These are phyloP conservation scores for Malurus splendens DNA, from an alignment of 2,797 vertebrate species.

Conservation along the genomic window DNA sequence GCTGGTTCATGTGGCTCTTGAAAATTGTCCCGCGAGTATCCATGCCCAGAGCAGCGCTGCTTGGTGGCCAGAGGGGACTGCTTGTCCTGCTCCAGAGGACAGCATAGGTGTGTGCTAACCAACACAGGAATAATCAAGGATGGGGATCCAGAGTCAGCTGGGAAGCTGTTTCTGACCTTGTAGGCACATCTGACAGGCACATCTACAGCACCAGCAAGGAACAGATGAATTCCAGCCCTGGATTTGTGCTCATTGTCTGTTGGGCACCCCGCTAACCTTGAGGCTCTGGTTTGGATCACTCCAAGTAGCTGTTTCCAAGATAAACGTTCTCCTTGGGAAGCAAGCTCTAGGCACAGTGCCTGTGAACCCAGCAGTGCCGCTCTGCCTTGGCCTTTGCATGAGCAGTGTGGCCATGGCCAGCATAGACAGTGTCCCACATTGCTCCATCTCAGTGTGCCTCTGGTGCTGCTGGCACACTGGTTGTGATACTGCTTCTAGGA, in stretches of 20 bases:
- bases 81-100: neutral
- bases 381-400: neutral
- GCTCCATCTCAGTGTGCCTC: neutral
- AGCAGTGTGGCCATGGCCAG: accelerated
- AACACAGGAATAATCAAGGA: accelerated
- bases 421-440: neutral
- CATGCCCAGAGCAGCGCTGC: neutral
- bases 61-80: neutral
- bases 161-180: neutral
- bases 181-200: neutral
- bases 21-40: neutral
- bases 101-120: neutral
- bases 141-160: neutral
- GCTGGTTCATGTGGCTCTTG: neutral
- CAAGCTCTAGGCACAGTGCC: neutral
- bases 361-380: neutral
- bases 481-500: neutral
- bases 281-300: neutral
- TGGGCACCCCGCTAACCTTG: neutral
- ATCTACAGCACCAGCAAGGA: neutral
- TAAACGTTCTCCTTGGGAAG: neutral
- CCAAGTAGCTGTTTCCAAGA: neutral
- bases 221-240: neutral
- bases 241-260: neutral
- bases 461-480: neutral